phyloP scores from a whole-genome alignment of 2,797 vertebrate species.

The Novumbra hubbsi region DNA sequence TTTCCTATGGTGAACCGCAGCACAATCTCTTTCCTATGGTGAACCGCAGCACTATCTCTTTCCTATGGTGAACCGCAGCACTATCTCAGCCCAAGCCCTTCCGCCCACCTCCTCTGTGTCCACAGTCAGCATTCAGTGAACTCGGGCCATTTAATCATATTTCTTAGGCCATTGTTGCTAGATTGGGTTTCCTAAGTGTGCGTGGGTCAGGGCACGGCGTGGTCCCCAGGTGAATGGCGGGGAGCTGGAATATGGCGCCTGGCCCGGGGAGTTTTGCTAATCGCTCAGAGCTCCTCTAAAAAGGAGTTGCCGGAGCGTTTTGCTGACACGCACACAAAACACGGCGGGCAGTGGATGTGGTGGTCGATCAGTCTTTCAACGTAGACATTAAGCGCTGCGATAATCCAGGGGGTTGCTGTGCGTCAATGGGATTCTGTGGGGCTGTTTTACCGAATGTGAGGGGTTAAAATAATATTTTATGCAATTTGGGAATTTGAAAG shows the following conservation, averaged over 20 bases:
- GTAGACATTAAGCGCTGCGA: neutral
- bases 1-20: neutral
- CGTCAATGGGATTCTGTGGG: neutral
- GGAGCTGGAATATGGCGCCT: neutral
- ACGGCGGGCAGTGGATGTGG: neutral
- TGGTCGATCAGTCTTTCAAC: neutral
- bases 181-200: neutral
- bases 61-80: neutral
- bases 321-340: neutral
- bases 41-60: neutral
- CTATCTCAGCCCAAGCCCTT: neutral
- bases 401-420: neutral
- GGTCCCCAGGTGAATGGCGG: neutral
- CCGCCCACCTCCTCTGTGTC: neutral
- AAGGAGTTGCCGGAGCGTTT: neutral
- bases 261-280: neutral
- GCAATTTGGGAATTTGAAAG: no score
- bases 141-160: neutral
- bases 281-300: neutral
- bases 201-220: neutral
- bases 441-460: neutral
- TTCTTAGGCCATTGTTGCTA: neutral
- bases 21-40: neutral
- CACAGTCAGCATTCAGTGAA: neutral
- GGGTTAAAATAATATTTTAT: neutral